A percentile compares a stretch with the other conserved stretches of the same genome.
These are phyloP conservation scores for Elysia chlorotica DNA, from an alignment of 1,140 invertebrate species.

Conservation along the genomic window DNA sequence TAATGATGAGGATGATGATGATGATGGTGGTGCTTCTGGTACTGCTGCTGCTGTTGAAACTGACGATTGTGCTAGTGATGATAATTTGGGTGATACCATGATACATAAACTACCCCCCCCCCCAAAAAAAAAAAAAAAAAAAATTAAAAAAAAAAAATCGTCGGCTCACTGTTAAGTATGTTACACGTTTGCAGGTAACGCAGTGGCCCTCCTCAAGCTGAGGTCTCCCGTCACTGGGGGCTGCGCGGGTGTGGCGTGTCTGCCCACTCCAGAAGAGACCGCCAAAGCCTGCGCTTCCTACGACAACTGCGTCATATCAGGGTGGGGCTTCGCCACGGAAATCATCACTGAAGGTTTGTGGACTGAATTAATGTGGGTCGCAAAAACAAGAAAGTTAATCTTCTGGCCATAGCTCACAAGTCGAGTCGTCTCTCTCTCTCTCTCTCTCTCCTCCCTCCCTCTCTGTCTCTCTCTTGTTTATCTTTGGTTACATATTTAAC, in stretches of 20 bases:
- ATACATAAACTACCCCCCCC: no score
- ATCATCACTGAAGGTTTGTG: not conserved
- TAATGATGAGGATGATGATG: no score
- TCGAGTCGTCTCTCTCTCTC: not conserved
- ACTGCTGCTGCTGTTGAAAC: no score
- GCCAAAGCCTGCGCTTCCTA: slow-evolving; percentile 7
- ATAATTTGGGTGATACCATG: no score
- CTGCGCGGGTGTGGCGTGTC: slow-evolving; percentile 11
- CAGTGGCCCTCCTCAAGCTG: slow-evolving; percentile 2
- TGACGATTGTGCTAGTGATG: no score
- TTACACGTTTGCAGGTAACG: slow-evolving; percentile 15
- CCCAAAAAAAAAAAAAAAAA: no score
- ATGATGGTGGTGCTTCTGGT: no score
- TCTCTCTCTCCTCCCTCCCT: not conserved
- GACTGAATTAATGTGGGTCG: no score
- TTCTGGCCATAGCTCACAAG: not conserved
- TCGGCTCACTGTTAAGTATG: no score
- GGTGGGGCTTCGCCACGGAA: slow-evolving; percentile 10
- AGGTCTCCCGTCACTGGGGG: slow-evolving; percentile 1
- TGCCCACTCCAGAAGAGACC: slow-evolving; percentile 4
- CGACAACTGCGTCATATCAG: slow-evolving; percentile 16
- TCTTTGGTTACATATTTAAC: no score
- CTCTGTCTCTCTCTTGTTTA: no score
- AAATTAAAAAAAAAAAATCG: no score
- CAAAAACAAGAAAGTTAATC: not conserved